These are phyloP conservation scores for Eupeodes luniger DNA, from an alignment of 2,888 invertebrate genomes.

Conservation along the genomic window DNA sequence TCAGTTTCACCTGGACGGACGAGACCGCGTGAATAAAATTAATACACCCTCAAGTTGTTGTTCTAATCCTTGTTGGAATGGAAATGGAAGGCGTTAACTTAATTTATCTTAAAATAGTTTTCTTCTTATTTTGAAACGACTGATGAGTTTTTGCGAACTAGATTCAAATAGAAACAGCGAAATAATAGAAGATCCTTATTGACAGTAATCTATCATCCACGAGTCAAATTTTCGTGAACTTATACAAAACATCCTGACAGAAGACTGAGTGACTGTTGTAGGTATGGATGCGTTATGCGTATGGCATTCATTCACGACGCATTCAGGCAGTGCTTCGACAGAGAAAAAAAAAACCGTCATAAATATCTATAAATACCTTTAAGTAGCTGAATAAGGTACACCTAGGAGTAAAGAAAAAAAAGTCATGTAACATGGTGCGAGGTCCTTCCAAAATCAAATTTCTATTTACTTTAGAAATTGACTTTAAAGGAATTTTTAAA, in stretches of 20 bases:
- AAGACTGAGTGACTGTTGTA: too few relatives aligned
- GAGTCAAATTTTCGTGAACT: conserved; percentile 33
- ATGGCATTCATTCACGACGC: conserved; percentile 28
- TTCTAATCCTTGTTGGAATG: conserved; percentile 7
- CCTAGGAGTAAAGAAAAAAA: too few relatives aligned
- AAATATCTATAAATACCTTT: conserved; percentile 66
- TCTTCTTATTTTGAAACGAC: conserved; percentile 14
- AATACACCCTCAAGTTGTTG: conserved; percentile 7
- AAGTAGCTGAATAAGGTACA: conserved; percentile 33
- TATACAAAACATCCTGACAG: neutral
- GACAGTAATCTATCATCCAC: conserved; percentile 33
- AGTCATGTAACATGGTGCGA: conserved; percentile 20
- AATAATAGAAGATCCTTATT: conserved; percentile 53
- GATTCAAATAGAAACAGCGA: conserved; percentile 47
- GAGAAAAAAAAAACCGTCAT: conserved; percentile 28
- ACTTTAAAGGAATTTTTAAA: conserved; percentile 34
- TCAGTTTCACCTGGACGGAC: conserved; percentile 40
- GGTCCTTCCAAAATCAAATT: neutral
- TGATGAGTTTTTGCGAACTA: conserved; percentile 47
- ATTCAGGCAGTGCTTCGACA: conserved; percentile 23
- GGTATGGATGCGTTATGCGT: too few relatives aligned
- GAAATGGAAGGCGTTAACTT: conserved; percentile 52
- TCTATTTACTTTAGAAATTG: conserved; percentile 59
- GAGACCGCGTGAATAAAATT: conserved; percentile 43
- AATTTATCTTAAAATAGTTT: conserved; percentile 50